Conservation (phyloP, 2,113 vertebrate genomes). For the Pavo muticus region DNA sequence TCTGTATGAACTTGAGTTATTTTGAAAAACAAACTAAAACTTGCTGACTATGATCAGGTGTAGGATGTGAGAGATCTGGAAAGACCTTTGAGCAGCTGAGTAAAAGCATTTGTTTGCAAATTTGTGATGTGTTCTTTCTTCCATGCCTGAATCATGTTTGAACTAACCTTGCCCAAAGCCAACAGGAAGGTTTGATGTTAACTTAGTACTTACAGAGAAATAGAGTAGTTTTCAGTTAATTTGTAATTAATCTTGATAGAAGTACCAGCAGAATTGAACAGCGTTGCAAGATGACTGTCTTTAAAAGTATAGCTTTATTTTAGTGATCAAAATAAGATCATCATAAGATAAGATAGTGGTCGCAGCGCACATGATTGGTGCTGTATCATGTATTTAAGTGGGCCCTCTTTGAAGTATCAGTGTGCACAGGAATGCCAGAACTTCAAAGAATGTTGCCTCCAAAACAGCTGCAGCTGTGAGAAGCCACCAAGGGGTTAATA, state of each 20-base stretch:
- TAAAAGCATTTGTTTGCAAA: background rate
- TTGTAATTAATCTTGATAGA: background rate
- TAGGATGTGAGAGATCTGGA: background rate
- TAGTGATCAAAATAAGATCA: background rate
- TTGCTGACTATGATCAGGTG: background rate
- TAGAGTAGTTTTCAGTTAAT: background rate
- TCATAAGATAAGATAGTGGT: background rate
- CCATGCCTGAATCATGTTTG: background rate
- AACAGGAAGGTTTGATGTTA: background rate
- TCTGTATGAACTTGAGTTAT: background rate
- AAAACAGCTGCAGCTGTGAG: background rate
- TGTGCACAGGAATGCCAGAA: slow-evolving; percentile 10
- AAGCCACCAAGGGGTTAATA: slow-evolving; percentile 59
- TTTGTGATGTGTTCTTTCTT: background rate
- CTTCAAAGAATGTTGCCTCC: slow-evolving; percentile 56
- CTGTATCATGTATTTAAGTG: background rate
- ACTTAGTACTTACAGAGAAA: background rate
- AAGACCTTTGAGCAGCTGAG: background rate
- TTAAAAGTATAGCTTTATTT: background rate
- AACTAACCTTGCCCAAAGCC: slow-evolving; percentile 3
- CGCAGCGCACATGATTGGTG: background rate
- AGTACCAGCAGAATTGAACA: background rate
- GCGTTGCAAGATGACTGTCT: background rate
- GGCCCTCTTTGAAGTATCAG: slow-evolving; percentile 43
- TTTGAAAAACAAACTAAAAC: background rate